Base-by-base conservation (phyloP, 2,113 vertebrate species). In the Salvelinus fontinalis region DNA sequence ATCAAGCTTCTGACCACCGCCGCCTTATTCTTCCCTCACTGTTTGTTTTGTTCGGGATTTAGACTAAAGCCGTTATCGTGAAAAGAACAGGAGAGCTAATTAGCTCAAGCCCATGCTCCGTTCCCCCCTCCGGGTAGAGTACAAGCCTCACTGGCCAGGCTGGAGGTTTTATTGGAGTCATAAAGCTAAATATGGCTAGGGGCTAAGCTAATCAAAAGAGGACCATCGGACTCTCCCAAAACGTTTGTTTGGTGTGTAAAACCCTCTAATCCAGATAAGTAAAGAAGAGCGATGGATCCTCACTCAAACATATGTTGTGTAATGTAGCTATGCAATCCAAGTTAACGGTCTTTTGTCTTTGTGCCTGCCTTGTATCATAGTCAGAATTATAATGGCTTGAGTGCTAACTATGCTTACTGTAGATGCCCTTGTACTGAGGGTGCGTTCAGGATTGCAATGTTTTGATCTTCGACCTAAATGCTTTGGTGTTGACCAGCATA, bases 31-130 rank as follows among this genome's bases (percentile, higher is more conserved):
- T 69, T 27, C 75, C 70, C 20, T 75, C 59, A 76, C 74, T 74
- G 81, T 83, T 83, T 83, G 80, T 85, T 84, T 86, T 86, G 80
- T 71, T 77, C 51, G 1, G 77, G 86, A 85, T 84, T 88, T 72
- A 79, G 79, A 80, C 80, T 76, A 76, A 81, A 80, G 77, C 77
- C 79, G 79, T 87, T 86, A 86, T 86, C 84, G 80, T 86, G 79
- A 77, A 75, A 80, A 27, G 83, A 77, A 80, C 85, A 87, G 71
- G 60, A 24, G 16, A 73, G 74, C 62, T 89, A 84, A 86, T 89
- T 89, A 87, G 70, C 60, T n/a, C 64, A n/a, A 76, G 78, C 65
- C 51, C 20, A 22, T 54, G 73, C 79, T 84, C 60, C 29, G 27
- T 77, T 75, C 24, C 64, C 51, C 75, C 84, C 83, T 74, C 67